These are phyloP conservation scores for Drosophila cardini DNA, from an alignment of 1,140 invertebrate genomes.

Conservation along the genomic window DNA sequence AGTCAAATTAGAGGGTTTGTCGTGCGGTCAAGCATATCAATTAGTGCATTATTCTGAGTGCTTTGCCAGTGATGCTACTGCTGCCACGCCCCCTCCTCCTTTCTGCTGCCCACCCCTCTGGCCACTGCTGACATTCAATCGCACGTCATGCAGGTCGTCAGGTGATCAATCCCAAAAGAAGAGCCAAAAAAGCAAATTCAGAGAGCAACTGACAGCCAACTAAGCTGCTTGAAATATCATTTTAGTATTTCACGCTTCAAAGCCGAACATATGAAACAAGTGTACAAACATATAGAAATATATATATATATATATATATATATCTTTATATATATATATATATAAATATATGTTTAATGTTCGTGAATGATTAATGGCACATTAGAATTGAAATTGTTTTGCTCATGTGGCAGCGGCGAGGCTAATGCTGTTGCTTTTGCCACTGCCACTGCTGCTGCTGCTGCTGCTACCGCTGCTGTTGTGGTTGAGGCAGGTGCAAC, in stretches of 20 bases:
- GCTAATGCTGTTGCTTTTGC: slow-evolving; percentile 1
- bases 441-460: neutral
- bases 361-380: slow-evolving; percentile 82
- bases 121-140: slow-evolving; percentile 39
- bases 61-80: neutral
- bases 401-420: slow-evolving; percentile 33
- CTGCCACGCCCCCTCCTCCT: neutral
- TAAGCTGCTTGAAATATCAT: slow-evolving; percentile 72
- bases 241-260: slow-evolving; percentile 79
- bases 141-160: slow-evolving; percentile 32
- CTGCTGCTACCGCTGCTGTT: neutral
- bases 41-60: slow-evolving; percentile 67
- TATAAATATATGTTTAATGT: slow-evolving; percentile 74
- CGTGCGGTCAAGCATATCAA: slow-evolving; percentile 66
- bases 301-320: slow-evolving; percentile 1
- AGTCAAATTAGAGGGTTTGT: slow-evolving; percentile 24
- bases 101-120: neutral
- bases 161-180: slow-evolving; percentile 19
- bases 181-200: slow-evolving; percentile 20
- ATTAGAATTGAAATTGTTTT: slow-evolving; percentile 83
- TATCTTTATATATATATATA: slow-evolving; percentile 13
- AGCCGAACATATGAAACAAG: slow-evolving; percentile 34
- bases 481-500: slow-evolving; percentile 24
- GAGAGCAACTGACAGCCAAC: slow-evolving; percentile 69
- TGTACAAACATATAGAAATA: slow-evolving; percentile 18